Percentiles rank a stretch among this genome's conserved stretches.
Conservation (phyloP, 1,140 invertebrate genomes). For the Philopotamus ludificatus region DNA sequence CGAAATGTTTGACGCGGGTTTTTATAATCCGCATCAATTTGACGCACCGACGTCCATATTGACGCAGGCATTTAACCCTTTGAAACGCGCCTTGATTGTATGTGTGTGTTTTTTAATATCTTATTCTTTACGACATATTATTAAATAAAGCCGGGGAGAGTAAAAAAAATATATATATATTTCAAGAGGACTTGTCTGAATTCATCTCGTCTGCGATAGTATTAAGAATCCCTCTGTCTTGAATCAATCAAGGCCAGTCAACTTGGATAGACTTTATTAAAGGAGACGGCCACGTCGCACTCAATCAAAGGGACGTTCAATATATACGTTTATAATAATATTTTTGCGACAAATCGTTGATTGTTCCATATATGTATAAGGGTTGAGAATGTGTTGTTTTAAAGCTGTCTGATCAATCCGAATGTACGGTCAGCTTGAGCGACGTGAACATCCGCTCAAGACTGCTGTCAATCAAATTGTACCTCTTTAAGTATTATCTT, state of each 20-base stretch:
- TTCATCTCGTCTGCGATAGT: constrained; percentile 34
- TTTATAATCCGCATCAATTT: constrained; percentile 35
- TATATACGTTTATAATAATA: not conserved
- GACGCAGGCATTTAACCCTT: too few species aligned
- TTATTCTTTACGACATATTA: too few species aligned
- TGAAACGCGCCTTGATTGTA: too few species aligned
- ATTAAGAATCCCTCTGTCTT: constrained; percentile 39
- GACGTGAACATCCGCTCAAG: constrained; percentile 39
- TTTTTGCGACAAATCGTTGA: too few species aligned
- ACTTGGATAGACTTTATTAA: constrained; percentile 34
- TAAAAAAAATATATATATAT: constrained; percentile 11
- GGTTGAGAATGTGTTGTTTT: not conserved
- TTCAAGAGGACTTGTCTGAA: constrained; percentile 10
- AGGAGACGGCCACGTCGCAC: constrained; percentile 21
- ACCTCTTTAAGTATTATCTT: constrained; percentile 19
- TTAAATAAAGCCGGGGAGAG: too few species aligned
- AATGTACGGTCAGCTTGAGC: not conserved
- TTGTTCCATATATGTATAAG: not conserved
- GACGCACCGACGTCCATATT: too few species aligned
- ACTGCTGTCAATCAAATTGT: constrained; percentile 37
- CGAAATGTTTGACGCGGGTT: constrained; percentile 33
- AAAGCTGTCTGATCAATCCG: constrained; percentile 1
- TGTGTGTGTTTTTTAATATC: too few species aligned
- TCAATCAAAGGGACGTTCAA: constrained; percentile 35
- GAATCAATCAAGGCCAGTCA: constrained; percentile 40